Evolutionary conservation across 1,140 invertebrate genomes (phyloP).

Genomic region (Eurytemora carolleeae): DNA sequence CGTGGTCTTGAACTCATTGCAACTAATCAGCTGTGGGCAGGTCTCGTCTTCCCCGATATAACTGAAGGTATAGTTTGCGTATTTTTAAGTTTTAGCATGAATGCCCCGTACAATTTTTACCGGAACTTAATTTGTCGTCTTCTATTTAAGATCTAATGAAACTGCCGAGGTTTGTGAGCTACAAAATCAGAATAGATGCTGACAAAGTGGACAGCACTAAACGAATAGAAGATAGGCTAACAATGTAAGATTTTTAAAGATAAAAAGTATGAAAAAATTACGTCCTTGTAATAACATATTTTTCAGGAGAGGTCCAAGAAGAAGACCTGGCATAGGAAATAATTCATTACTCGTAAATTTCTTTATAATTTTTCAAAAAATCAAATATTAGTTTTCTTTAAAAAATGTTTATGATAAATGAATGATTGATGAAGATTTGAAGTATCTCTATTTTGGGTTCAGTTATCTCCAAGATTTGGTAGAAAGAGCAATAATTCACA

Average conservation of each 20-base stretch:
- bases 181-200: conserved; percentile 38
- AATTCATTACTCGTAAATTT: neutral
- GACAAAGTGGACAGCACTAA: conserved; percentile 35
- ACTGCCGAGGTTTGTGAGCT: conserved; percentile 30
- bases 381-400: neutral
- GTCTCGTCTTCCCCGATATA: conserved; percentile 27
- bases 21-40: conserved; percentile 28
- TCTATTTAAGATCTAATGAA: conserved; percentile 14
- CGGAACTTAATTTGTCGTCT: too few species aligned
- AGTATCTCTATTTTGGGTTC: conserved; percentile 38
- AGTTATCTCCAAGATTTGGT: conserved; percentile 39
- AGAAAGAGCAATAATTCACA: conserved; percentile 33
- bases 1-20: conserved; percentile 23
- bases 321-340: conserved; percentile 22
- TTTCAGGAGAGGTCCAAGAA: conserved; percentile 26
- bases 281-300: conserved; percentile 21
- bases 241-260: neutral
- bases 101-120: too few species aligned
- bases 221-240: conserved; percentile 26
- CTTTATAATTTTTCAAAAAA: neutral
- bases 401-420: neutral
- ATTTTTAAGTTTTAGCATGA: too few species aligned
- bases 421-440: conserved; percentile 25
- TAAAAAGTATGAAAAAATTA: neutral
- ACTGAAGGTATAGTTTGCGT: too few species aligned